Evolutionary conservation across 2,888 invertebrate genomes (phyloP).

Genomic region (Imbricaverruca yamaguchii): DNA sequence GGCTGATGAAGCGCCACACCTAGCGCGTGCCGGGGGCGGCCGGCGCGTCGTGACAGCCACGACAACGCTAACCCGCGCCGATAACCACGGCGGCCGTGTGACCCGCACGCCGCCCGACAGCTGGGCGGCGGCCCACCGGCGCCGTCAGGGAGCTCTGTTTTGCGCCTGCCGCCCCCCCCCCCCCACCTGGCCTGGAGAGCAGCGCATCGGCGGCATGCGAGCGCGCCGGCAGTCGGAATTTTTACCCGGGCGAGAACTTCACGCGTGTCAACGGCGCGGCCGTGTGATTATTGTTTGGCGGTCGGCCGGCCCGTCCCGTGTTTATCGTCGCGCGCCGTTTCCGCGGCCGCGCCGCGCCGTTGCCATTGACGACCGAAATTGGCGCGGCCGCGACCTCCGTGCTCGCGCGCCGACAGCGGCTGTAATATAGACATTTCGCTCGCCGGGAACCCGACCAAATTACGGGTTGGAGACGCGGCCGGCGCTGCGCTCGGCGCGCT

Average conservation of each 20-base stretch:
- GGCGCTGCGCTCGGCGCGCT: not conserved
- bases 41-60: too few relatives aligned
- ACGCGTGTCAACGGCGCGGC: not conserved
- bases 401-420: not conserved
- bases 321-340: not conserved
- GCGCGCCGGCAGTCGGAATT: not conserved
- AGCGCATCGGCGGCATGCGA: not conserved
- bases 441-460: not conserved
- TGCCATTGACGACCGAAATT: not conserved
- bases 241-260: not conserved
- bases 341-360: not conserved
- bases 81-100: too few relatives aligned
- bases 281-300: not conserved
- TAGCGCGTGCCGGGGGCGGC: too few relatives aligned
- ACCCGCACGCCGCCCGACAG: too few relatives aligned
- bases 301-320: not conserved
- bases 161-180: too few relatives aligned
- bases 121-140: too few relatives aligned
- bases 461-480: not conserved
- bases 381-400: not conserved
- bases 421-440: slow-evolving; percentile 11
- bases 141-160: too few relatives aligned
- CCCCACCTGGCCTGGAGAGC: not conserved
- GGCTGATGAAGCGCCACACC: too few relatives aligned
- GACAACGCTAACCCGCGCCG: too few relatives aligned